These are phyloP conservation scores for Rhinichthys klamathensis DNA, from an alignment of 2,113 vertebrate genomes.

Conservation along the genomic window DNA sequence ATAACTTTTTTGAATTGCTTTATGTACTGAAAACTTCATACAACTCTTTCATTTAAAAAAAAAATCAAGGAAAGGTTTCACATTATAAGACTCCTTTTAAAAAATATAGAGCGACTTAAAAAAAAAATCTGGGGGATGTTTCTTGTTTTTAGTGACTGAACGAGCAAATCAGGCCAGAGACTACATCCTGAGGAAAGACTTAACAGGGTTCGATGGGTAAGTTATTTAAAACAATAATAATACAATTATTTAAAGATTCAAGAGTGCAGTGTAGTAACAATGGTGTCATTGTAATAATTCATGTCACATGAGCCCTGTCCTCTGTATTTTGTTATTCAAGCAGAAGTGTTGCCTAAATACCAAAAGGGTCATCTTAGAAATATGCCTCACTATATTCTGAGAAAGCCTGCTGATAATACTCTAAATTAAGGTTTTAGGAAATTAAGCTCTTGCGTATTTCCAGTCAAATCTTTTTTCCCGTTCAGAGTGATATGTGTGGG, in stretches of 20 bases:
- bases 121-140: neutral
- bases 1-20: neutral
- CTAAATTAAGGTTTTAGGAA: slow-evolving; percentile 20
- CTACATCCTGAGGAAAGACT: slow-evolving; percentile 80
- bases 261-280: neutral
- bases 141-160: slow-evolving; percentile 74
- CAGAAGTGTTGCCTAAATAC: neutral
- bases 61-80: neutral
- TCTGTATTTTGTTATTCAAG: neutral
- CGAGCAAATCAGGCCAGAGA: slow-evolving; percentile 81
- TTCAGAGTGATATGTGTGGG: slow-evolving; percentile 83
- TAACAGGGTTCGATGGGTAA: slow-evolving; percentile 81
- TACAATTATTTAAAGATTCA: neutral
- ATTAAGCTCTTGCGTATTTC: neutral
- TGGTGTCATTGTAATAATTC: neutral
- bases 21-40: neutral
- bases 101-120: neutral
- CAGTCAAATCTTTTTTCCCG: slow-evolving; percentile 51
- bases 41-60: neutral
- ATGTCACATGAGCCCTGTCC: neutral
- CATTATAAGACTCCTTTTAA: neutral
- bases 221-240: slow-evolving; percentile 15
- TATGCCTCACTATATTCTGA: neutral
- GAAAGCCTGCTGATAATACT: neutral
- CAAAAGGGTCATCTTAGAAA: neutral